These are phyloP conservation scores for Cepphus grylle DNA, from an alignment of 2,113 vertebrate genomes.

Conservation along the genomic window DNA sequence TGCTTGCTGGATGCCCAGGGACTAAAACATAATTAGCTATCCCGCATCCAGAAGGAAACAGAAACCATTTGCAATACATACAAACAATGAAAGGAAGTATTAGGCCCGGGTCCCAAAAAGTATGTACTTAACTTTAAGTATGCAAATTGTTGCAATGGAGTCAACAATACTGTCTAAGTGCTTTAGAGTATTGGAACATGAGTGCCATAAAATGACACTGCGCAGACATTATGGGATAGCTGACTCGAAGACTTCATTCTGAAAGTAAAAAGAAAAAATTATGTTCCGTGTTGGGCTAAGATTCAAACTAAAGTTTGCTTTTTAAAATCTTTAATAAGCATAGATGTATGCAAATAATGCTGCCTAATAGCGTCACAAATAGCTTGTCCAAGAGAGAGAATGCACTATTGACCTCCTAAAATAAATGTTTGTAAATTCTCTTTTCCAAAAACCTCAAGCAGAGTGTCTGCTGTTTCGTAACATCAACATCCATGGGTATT, in stretches of 20 bases:
- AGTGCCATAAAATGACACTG: not conserved
- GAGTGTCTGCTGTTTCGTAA: slow-evolving; percentile 12
- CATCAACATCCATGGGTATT: slow-evolving; percentile 56
- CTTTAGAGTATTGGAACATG: not conserved
- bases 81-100: slow-evolving; percentile 36
- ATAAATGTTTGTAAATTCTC: slow-evolving; percentile 74
- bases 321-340: not conserved
- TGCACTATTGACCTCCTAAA: slow-evolving; percentile 58
- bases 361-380: slow-evolving; percentile 5
- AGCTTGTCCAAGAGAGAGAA: slow-evolving; percentile 26
- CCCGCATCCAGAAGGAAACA: not conserved
- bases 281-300: not conserved
- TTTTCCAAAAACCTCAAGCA: slow-evolving; percentile 40
- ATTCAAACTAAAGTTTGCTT: not conserved
- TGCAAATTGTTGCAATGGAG: slow-evolving; percentile 29
- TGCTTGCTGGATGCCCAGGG: slow-evolving; percentile 12
- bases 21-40: slow-evolving; percentile 46
- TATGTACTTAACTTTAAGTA: slow-evolving; percentile 7
- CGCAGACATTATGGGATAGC: not conserved
- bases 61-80: slow-evolving; percentile 38
- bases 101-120: slow-evolving; percentile 32
- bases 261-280: not conserved
- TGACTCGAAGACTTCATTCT: not conserved
- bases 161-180: slow-evolving; percentile 10
- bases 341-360: not conserved